Conservation (phyloP, 1,140 invertebrate species). For the Scaptomyza hsui region DNA sequence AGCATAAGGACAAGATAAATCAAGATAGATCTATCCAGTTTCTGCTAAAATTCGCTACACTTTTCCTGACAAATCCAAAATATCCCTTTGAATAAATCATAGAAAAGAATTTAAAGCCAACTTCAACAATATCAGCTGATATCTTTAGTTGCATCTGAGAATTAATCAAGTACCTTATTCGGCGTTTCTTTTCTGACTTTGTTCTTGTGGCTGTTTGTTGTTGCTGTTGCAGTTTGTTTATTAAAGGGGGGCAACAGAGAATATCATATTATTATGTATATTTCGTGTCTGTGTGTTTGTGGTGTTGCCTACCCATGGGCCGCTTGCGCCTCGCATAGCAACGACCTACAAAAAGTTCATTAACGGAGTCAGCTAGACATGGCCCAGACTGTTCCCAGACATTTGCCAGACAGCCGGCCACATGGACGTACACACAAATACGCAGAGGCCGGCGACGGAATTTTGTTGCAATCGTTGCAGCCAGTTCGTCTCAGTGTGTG, state of each 20-base stretch:
- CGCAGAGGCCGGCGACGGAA: slow-evolving; percentile 54
- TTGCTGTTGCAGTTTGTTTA: slow-evolving; percentile 24
- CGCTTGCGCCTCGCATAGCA: slow-evolving; percentile 68
- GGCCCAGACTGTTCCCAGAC: slow-evolving; percentile 82
- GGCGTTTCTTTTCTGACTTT: neutral
- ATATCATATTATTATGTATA: slow-evolving; percentile 15
- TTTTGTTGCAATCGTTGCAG: slow-evolving; percentile 61
- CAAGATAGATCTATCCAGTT: too few relatives aligned
- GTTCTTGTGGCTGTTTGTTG: neutral
- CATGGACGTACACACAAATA: slow-evolving; percentile 47
- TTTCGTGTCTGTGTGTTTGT: slow-evolving; percentile 10
- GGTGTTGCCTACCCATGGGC: slow-evolving; percentile 32
- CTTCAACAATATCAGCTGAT: neutral
- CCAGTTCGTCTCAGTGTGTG: slow-evolving; percentile 35
- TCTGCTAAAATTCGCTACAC: too few relatives aligned
- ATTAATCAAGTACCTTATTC: slow-evolving; percentile 28
- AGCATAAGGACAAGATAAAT: too few relatives aligned
- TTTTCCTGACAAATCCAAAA: slow-evolving; percentile 3
- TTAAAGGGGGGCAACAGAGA: slow-evolving; percentile 13
- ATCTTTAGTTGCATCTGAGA: neutral
- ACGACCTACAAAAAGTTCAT: slow-evolving; percentile 84
- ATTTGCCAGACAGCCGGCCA: slow-evolving; percentile 70
- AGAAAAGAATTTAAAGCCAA: slow-evolving; percentile 13
- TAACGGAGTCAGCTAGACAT: slow-evolving; percentile 82
- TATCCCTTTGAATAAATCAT: neutral